These are phyloP conservation scores for Hirtodrosophila duncani DNA, from an alignment of 2,888 invertebrate genomes.

Conservation along the genomic window DNA sequence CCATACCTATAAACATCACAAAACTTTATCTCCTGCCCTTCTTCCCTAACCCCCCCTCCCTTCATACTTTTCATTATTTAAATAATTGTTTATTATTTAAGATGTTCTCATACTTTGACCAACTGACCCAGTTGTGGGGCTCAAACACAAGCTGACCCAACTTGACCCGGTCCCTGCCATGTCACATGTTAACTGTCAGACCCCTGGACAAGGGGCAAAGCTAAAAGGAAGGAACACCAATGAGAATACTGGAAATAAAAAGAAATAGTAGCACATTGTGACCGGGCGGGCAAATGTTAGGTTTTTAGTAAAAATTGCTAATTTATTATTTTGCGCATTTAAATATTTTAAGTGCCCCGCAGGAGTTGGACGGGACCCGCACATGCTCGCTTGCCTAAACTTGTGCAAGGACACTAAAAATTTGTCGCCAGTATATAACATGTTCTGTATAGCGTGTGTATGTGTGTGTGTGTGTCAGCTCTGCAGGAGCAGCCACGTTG, in stretches of 20 bases:
- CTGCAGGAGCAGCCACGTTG: constrained; percentile 52
- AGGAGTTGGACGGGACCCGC: constrained; percentile 51
- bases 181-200: constrained; percentile 53
- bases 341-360: constrained; percentile 72
- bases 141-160: constrained; percentile 8
- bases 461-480: constrained; percentile 3
- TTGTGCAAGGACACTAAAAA: constrained; percentile 72
- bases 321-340: constrained; percentile 75
- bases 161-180: background rate
- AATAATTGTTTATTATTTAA: constrained; percentile 44
- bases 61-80: constrained; percentile 18
- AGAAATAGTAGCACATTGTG: constrained; percentile 23
- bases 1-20: no score
- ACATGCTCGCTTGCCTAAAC: constrained; percentile 39
- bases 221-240: background rate
- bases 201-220: constrained; percentile 10
- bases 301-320: constrained; percentile 59
- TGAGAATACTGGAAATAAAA: background rate
- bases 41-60: background rate
- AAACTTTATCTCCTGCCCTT: background rate
- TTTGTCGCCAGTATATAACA: constrained; percentile 46
- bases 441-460: constrained; percentile 25
- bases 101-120: background rate
- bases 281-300: constrained; percentile 21
- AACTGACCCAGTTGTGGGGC: constrained; percentile 49